These are phyloP conservation scores for Lepus timidus DNA, from an alignment of 2,113 vertebrate genomes.

Conservation along the genomic window DNA sequence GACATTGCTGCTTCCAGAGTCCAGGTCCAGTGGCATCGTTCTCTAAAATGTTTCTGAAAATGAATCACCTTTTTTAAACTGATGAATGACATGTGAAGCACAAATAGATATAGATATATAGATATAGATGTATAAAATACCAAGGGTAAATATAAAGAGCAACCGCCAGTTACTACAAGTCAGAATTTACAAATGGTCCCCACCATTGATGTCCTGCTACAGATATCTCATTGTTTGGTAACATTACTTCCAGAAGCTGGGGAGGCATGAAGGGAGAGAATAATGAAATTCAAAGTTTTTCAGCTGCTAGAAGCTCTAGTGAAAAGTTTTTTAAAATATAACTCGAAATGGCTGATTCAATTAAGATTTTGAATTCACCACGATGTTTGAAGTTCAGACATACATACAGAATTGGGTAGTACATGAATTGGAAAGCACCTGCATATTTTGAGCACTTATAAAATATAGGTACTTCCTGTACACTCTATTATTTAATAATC, in stretches of 20 bases:
- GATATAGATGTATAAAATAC: background rate
- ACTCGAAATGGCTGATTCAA: background rate
- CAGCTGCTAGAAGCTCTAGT: background rate
- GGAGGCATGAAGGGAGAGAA: background rate
- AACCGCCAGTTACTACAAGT: background rate
- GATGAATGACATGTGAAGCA: background rate
- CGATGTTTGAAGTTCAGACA: background rate
- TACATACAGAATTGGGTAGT: background rate
- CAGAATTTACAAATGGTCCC: background rate
- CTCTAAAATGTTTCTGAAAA: constrained; percentile 5
- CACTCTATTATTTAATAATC: background rate
- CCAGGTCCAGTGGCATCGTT: background rate
- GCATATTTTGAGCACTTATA: background rate
- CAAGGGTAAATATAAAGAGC: background rate
- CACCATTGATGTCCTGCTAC: background rate
- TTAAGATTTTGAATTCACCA: background rate
- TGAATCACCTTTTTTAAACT: background rate
- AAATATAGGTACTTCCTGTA: background rate
- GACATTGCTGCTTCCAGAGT: background rate
- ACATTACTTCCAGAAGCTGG: background rate
- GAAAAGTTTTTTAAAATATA: background rate
- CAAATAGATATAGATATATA: background rate
- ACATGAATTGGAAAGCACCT: background rate
- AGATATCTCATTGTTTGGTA: background rate
- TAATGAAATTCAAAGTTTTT: background rate